Conservation (phyloP, 2,113 vertebrate species). For the Puma concolor region DNA sequence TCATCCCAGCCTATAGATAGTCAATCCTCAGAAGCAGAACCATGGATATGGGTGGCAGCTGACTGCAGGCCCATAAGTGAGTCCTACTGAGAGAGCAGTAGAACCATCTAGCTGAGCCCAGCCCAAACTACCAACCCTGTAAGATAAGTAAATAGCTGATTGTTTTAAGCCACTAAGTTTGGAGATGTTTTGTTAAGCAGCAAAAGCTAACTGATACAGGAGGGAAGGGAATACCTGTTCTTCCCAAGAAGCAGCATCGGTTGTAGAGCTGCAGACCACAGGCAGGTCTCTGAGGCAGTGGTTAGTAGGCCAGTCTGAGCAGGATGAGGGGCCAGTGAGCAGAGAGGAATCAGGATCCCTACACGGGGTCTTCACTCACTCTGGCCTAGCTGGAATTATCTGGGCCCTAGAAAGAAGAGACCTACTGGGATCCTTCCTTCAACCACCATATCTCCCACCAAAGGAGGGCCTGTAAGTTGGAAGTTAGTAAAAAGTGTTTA, state of each 20-base stretch:
- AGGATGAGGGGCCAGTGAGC: not conserved
- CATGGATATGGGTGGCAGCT: not conserved
- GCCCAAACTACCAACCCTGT: not conserved
- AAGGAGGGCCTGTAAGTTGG: not conserved
- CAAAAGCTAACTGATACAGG: not conserved
- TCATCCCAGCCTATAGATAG: not conserved
- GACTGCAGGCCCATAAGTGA: not conserved
- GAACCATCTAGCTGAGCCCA: not conserved
- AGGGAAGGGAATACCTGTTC: not conserved
- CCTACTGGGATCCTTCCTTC: not conserved
- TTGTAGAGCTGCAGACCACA: not conserved
- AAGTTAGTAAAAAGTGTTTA: not conserved
- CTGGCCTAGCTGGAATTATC: not conserved
- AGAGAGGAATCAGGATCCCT: not conserved
- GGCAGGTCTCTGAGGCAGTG: not conserved
- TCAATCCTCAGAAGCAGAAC: not conserved
- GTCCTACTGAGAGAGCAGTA: not conserved
- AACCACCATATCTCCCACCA: not conserved
- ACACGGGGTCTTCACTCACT: not conserved
- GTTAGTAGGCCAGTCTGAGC: not conserved
- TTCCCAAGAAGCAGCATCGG: not conserved
- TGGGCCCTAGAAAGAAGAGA: not conserved
- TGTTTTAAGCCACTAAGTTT: conserved; percentile 1
- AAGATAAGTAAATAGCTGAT: conserved; percentile 9
- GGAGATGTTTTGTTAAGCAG: not conserved